Conservation (phyloP, 2,888 invertebrate genomes). For the Barypeithes pellucidus region DNA sequence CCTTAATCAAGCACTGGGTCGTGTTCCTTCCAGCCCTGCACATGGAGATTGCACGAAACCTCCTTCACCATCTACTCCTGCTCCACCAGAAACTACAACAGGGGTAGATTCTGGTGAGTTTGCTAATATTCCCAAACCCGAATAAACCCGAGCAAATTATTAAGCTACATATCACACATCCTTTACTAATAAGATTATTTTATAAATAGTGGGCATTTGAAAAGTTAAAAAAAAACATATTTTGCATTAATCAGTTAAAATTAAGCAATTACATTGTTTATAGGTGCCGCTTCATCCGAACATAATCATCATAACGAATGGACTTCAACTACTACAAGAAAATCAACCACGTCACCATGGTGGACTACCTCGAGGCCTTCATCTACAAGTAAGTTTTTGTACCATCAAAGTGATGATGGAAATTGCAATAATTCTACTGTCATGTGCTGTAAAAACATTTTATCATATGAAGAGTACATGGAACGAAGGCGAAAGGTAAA, state of each 20-base stretch:
- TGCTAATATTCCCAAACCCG: too few relatives aligned
- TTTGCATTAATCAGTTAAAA: background rate
- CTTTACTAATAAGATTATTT: too few relatives aligned
- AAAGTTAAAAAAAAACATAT: too few relatives aligned
- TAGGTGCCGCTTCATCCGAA: slow-evolving; percentile 40
- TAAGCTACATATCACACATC: too few relatives aligned
- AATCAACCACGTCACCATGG: slow-evolving; percentile 64
- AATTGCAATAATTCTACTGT: too few relatives aligned
- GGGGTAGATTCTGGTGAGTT: slow-evolving; percentile 75
- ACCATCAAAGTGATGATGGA: too few relatives aligned
- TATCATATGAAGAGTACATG: too few relatives aligned
- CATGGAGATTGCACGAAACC: slow-evolving; percentile 81
- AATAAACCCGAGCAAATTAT: too few relatives aligned
- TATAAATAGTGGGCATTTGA: too few relatives aligned
- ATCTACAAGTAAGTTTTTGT: slow-evolving; percentile 32
- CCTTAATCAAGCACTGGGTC: slow-evolving; percentile 84
- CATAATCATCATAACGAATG: slow-evolving; percentile 56
- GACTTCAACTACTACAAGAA: slow-evolving; percentile 61
- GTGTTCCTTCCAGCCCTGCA: slow-evolving; percentile 71
- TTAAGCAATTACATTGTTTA: background rate
- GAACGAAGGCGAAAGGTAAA: too few relatives aligned
- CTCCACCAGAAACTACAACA: slow-evolving; percentile 83
- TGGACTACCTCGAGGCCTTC: slow-evolving; percentile 53
- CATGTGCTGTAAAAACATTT: too few relatives aligned
- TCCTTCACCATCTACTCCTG: slow-evolving; percentile 81